Evolutionary conservation across 1,140 invertebrate genomes (phyloP), one percentile per base, ranked within the genome.

Genomic region (Drosophila pruinosa): DNA sequence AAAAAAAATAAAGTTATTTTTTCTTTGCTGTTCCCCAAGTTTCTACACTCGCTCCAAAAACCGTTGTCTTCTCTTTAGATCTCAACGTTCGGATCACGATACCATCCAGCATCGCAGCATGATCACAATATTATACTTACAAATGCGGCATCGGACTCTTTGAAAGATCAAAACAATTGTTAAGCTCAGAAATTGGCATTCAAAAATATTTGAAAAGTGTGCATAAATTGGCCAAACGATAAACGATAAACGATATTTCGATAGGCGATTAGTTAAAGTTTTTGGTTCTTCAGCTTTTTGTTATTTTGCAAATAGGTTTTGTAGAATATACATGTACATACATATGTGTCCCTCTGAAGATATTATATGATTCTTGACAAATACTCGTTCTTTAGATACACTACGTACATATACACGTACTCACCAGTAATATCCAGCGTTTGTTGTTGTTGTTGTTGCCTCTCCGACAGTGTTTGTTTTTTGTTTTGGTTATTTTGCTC

Each of bases 401-500:
- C 14, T 15, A 5, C n/a, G n/a, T n/a, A n/a, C n/a, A n/a, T n/a
- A n/a, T n/a, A n/a, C n/a, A n/a, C 7, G 17, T 62, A 63, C 65
- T 69, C 22, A 63, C 65, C 38, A 50, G 31, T 45, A 53, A 22
- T 19, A n/a, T 43, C 7, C 7, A n/a, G 17, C 19, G 38, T 2
- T 53, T 41, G 15, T 41, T 50, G 12, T 17, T 47, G 8, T 38
- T 34, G 10, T 21, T 45, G 26, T 8, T 34, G 41, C 28, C 8
- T 15, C 28, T 59, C 19, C n/a, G 41, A 10, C 8, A 47, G 3
- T 17, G 31, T 22, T 14, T 39, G 2, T 50, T 53, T 54, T 52
- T 36, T 36, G 22, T 69, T 45, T 39, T 24, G n/a, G n/a, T 41
- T 21, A 21, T 50, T 72, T 67, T 63, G 50, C 57, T 69, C 43